A percentile compares a stretch with the other conserved stretches of the same genome.
These are phyloP conservation scores for Atherinomorus stipes DNA, from an alignment of 2,113 vertebrate species.

Conservation along the genomic window DNA sequence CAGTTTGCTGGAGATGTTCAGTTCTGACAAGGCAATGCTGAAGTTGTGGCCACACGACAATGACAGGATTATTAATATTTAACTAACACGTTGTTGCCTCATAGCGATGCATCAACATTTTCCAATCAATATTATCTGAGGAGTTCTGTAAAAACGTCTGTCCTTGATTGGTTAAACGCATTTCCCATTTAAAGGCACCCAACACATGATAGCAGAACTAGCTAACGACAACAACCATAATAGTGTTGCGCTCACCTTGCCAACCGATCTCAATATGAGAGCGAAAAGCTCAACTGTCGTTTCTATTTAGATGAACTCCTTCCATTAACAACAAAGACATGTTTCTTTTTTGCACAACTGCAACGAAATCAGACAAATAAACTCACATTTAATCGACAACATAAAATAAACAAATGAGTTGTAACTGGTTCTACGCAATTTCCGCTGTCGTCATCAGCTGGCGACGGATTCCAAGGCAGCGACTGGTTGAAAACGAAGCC, in stretches of 20 bases:
- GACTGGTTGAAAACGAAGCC: neutral
- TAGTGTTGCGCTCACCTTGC: constrained; percentile 40
- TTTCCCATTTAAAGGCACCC: neutral
- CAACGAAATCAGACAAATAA: neutral
- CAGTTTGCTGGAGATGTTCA: too few species aligned
- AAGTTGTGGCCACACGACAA: too few species aligned
- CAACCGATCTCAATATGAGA: neutral
- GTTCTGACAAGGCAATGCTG: too few species aligned
- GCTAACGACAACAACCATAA: constrained; percentile 30
- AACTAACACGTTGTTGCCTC: too few species aligned
- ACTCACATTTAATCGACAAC: constrained; percentile 1
- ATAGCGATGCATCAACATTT: too few species aligned
- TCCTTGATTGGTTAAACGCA: neutral
- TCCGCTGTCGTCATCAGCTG: constrained; percentile 57
- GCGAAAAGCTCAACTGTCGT: neutral
- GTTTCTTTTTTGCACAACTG: neutral
- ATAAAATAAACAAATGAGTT: constrained; percentile 66
- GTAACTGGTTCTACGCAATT: constrained; percentile 58
- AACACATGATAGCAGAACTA: neutral
- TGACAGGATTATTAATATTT: too few species aligned
- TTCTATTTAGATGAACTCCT: constrained; percentile 5
- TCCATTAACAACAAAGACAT: neutral
- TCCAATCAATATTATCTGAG: neutral
- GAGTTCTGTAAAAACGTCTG: neutral
- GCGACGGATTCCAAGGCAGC: constrained; percentile 48